A percentile compares a stretch with the other conserved stretches of the same genome.
Conservation (phyloP, 2,113 vertebrate species). For the Canis aureus region DNA sequence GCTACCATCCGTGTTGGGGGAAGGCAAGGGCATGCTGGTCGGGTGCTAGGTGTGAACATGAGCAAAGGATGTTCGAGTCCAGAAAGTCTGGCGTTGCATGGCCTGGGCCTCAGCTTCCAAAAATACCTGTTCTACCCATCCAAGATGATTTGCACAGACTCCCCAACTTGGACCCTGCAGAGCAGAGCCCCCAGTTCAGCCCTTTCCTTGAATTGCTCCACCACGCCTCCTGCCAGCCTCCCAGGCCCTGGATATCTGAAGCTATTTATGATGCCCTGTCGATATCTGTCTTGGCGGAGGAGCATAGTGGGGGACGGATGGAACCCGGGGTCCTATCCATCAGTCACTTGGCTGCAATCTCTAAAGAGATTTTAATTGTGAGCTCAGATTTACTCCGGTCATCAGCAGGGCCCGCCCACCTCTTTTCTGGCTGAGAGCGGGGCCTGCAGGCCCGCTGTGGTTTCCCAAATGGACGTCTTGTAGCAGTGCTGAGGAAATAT, state of each 20-base stretch:
- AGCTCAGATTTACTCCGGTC: constrained; percentile 79
- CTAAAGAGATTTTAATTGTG: constrained; percentile 85
- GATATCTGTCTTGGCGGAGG: constrained; percentile 75
- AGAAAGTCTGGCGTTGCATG: not conserved
- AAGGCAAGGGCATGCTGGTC: not conserved
- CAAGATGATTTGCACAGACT: not conserved
- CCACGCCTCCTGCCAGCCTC: constrained; percentile 26
- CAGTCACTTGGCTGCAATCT: constrained; percentile 80
- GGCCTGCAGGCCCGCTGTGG: constrained; percentile 53
- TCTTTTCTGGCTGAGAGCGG: constrained; percentile 29
- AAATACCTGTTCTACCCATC: not conserved
- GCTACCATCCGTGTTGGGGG: no score
- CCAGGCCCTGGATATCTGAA: not conserved
- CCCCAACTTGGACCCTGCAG: not conserved
- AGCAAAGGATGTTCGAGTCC: not conserved
- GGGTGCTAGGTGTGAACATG: not conserved
- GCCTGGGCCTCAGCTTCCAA: not conserved
- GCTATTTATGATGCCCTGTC: constrained; percentile 80
- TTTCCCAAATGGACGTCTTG: constrained; percentile 73
- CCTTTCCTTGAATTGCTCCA: not conserved
- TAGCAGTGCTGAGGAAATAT: constrained; percentile 77
- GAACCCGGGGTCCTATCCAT: constrained; percentile 78
- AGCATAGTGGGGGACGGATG: constrained; percentile 63
- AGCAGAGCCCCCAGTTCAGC: not conserved
- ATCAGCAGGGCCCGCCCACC: constrained; percentile 45